Conservation (phyloP, 2,888 invertebrate genomes). For the Cosmopolites sordidus region DNA sequence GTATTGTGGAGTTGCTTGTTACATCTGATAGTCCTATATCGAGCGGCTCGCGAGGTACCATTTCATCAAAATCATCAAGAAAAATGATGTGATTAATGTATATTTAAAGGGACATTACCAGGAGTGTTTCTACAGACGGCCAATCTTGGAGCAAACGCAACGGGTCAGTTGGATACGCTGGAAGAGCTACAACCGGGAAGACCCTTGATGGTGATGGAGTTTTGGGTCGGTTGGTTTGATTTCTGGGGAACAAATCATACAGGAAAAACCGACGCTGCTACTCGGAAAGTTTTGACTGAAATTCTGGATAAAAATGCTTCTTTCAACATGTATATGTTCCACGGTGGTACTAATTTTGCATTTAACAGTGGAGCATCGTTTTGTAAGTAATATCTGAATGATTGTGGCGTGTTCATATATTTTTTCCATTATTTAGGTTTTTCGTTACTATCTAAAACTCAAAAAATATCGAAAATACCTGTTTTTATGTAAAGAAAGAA, state of each 20-base stretch:
- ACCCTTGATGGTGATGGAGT: conserved; percentile 57
- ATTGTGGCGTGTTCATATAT: too few relatives aligned
- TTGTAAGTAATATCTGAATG: too few relatives aligned
- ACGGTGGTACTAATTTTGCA: conserved; percentile 82
- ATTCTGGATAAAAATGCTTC: conserved; percentile 44
- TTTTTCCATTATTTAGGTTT: too few relatives aligned
- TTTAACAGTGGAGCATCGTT: conserved; percentile 48
- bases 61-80: too few relatives aligned
- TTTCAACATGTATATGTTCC: conserved; percentile 87
- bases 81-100: too few relatives aligned
- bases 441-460: too few relatives aligned
- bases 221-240: conserved; percentile 60
- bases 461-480: too few relatives aligned
- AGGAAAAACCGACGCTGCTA: conserved; percentile 30
- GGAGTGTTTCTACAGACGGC: conserved; percentile 28
- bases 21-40: conserved; percentile 48
- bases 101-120: conserved; percentile 27
- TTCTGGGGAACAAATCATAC: conserved; percentile 50
- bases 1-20: conserved; percentile 50
- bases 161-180: conserved; percentile 25
- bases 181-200: conserved; percentile 34
- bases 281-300: conserved; percentile 30
- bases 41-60: conserved; percentile 11
- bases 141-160: conserved; percentile 25
- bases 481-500: too few relatives aligned